Conservation (phyloP, 2,113 vertebrate species). For the Hippoglossus stenolepis region DNA sequence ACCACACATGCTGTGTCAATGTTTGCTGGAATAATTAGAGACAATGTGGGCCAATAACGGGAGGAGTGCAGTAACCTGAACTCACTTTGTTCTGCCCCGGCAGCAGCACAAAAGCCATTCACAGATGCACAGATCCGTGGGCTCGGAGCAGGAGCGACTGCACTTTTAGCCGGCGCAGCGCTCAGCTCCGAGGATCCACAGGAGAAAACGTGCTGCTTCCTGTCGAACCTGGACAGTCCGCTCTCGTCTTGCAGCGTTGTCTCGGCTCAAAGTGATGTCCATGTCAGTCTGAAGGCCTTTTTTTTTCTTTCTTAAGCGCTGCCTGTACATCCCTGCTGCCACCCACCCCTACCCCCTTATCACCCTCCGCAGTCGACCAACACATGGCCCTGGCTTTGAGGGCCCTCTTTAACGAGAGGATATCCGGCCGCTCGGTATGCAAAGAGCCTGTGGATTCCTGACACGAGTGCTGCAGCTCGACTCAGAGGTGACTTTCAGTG, state of each 20-base stretch:
- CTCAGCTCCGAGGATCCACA: not conserved
- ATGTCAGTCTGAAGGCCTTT: slow-evolving; percentile 63
- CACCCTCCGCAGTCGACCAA: slow-evolving; percentile 55
- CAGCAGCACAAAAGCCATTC: slow-evolving; percentile 77
- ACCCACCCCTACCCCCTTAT: slow-evolving; percentile 20
- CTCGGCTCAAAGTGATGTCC: slow-evolving; percentile 53
- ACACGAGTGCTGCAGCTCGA: slow-evolving; percentile 66
- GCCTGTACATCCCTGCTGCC: slow-evolving; percentile 51
- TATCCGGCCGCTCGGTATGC: slow-evolving; percentile 77
- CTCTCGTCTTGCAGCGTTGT: slow-evolving; percentile 18
- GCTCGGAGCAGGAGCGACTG: slow-evolving; percentile 51
- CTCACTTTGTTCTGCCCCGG: slow-evolving; percentile 76
- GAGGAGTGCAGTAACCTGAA: slow-evolving; percentile 78
- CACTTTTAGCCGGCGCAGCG: slow-evolving; percentile 45
- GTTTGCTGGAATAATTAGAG: slow-evolving; percentile 82
- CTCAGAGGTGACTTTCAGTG: slow-evolving; percentile 77
- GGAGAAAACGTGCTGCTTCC: slow-evolving; percentile 49
- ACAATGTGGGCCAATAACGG: slow-evolving; percentile 74
- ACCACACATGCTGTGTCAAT: slow-evolving; percentile 83
- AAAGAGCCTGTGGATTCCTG: slow-evolving; percentile 77
- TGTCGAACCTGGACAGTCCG: slow-evolving; percentile 13
- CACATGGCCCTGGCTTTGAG: slow-evolving; percentile 76
- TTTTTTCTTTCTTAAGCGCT: slow-evolving; percentile 35
- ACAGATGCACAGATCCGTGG: slow-evolving; percentile 53
- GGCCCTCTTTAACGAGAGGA: slow-evolving; percentile 79